Evolutionary conservation across 1,140 invertebrate genomes (phyloP).

Genomic region (Diprion similis): DNA sequence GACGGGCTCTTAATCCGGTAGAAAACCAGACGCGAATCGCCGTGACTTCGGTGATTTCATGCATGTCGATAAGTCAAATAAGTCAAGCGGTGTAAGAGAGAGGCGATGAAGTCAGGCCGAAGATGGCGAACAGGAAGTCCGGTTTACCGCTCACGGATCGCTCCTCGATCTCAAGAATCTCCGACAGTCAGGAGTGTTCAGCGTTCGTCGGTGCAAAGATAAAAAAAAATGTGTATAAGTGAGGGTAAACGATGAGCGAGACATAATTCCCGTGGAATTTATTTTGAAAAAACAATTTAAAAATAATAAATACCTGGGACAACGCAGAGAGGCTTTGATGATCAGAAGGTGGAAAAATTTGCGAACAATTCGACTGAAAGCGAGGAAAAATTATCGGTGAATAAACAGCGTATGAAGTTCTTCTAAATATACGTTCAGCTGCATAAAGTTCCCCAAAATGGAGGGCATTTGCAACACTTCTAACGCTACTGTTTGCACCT

Average conservation of each 20-base stretch:
- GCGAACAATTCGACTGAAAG: background rate
- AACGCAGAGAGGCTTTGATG: background rate
- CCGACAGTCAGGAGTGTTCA: too few relatives aligned
- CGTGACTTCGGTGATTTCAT: too few relatives aligned
- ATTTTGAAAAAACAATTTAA: background rate
- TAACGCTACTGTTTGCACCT: background rate
- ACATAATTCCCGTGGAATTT: background rate
- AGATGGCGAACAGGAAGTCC: too few relatives aligned
- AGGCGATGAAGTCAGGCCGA: too few relatives aligned
- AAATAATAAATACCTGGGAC: background rate
- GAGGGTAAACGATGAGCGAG: background rate
- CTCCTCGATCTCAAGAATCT: too few relatives aligned
- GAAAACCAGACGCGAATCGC: too few relatives aligned
- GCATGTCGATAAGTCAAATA: too few relatives aligned
- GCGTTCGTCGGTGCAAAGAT: too few relatives aligned
- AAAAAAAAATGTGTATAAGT: too few relatives aligned
- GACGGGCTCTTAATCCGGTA: too few relatives aligned
- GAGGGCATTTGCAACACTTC: background rate
- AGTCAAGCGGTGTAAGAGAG: too few relatives aligned
- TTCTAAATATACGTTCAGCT: background rate
- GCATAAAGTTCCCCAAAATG: background rate
- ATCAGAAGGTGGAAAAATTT: background rate
- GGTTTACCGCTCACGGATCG: too few relatives aligned
- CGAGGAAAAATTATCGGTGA: background rate
- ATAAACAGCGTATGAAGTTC: background rate